A percentile compares a stretch with the other conserved stretches of the same genome.
Conservation (phyloP, 2,797 vertebrate genomes). For the Acropternis orthonyx region DNA sequence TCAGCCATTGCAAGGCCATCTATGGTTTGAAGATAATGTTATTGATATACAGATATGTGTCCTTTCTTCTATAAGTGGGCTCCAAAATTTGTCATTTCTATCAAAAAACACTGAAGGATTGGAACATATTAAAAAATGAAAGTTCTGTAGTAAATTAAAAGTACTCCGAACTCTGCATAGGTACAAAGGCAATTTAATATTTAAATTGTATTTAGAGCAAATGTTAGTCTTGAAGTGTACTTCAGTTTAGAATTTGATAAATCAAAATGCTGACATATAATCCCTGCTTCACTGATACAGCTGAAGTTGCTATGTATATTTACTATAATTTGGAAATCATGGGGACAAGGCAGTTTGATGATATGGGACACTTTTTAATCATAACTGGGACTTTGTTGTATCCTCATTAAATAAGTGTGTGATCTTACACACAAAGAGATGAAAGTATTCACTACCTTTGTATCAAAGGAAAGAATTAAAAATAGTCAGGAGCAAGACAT, state of each 20-base stretch:
- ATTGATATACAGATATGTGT: background rate
- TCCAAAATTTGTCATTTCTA: background rate
- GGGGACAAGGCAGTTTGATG: background rate
- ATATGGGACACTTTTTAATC: conserved; percentile 11
- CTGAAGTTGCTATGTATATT: background rate
- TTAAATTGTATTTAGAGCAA: background rate
- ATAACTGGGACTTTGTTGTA: background rate
- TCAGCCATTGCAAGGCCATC: background rate
- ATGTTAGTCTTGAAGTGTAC: background rate
- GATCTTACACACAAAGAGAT: conserved; percentile 25
- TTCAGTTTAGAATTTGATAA: background rate
- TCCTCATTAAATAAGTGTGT: conserved; percentile 32
- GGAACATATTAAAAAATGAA: background rate
- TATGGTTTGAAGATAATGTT: background rate
- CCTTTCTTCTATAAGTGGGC: background rate
- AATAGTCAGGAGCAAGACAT: conserved; percentile 30
- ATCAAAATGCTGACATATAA: background rate
- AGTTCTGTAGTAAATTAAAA: background rate
- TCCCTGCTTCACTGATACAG: background rate
- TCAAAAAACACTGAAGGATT: background rate
- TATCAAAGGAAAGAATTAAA: conserved; percentile 44
- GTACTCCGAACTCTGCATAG: background rate
- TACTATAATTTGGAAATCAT: background rate
- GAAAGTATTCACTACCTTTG: background rate
- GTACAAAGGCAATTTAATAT: background rate